A percentile compares a stretch with the other conserved stretches of the same genome.
phyloP scores from a whole-genome alignment of 2,113 vertebrate genomes.

The Oreochromis niloticus region DNA sequence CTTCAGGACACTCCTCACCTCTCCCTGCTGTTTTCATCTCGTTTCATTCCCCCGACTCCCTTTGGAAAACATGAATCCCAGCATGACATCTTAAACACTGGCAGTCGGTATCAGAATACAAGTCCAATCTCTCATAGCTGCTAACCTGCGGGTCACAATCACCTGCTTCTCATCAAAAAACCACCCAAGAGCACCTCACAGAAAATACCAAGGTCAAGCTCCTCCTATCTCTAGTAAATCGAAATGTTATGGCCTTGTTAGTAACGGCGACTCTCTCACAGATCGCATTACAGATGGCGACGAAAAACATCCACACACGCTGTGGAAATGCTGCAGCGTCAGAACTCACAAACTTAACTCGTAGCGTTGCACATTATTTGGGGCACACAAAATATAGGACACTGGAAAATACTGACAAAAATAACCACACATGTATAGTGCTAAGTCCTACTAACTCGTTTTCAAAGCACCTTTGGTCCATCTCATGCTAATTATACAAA shows the following conservation, averaged over 20 bases:
- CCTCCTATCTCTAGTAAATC: constrained; percentile 17
- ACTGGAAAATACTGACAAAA: neutral
- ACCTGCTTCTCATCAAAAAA: constrained; percentile 28
- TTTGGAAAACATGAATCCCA: constrained; percentile 26
- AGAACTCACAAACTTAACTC: neutral
- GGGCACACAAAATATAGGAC: neutral
- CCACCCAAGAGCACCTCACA: neutral
- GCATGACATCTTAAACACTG: constrained; percentile 17
- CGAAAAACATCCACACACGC: neutral
- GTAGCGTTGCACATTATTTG: neutral
- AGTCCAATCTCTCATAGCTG: constrained; percentile 21
- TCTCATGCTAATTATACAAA: neutral
- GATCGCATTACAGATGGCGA: neutral
- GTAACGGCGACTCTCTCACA: neutral
- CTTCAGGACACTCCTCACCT: neutral
- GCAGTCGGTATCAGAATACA: constrained; percentile 4
- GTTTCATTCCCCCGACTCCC: constrained; percentile 1
- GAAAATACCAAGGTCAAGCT: constrained; percentile 28
- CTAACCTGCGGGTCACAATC: constrained; percentile 24
- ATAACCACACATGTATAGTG: neutral
- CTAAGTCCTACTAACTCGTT: neutral
- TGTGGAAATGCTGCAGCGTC: neutral
- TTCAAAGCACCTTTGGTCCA: neutral
- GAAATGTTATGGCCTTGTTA: constrained; percentile 23
- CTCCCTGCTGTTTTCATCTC: constrained; percentile 1